Conservation (phyloP, 2,113 vertebrate species). For the Myrmecobius fasciatus region DNA sequence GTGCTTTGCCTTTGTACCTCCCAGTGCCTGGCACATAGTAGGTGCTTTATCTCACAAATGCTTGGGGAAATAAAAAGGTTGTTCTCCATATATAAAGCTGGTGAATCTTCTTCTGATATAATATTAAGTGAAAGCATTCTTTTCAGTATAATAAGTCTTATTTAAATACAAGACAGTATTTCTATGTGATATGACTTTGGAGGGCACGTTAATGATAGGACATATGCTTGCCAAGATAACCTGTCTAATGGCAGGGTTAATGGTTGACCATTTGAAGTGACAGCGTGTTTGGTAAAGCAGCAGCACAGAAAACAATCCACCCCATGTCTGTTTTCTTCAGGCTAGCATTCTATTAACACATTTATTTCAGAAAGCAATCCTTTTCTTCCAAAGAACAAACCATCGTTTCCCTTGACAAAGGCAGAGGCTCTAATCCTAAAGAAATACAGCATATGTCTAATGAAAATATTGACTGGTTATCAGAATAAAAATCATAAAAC, state of each 20-base stretch:
- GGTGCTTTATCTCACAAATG: background rate
- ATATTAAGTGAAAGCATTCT: background rate
- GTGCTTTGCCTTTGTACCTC: background rate
- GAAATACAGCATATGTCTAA: constrained; percentile 48
- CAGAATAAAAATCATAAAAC: constrained; percentile 40
- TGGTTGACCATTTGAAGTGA: background rate
- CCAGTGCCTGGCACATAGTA: background rate
- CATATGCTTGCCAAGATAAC: background rate
- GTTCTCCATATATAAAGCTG: background rate
- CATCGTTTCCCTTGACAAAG: constrained; percentile 34
- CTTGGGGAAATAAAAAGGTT: background rate
- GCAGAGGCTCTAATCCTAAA: constrained; percentile 59
- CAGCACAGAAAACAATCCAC: background rate
- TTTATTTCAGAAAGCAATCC: constrained; percentile 35
- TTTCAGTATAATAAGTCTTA: background rate
- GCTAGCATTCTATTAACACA: constrained; percentile 29
- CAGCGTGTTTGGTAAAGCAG: background rate
- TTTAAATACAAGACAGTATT: background rate
- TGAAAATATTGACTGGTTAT: constrained; percentile 65
- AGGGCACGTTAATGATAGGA: background rate
- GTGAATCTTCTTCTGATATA: background rate
- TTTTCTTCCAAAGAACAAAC: constrained; percentile 29
- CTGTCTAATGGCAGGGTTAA: background rate
- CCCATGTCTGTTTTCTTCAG: constrained; percentile 39
- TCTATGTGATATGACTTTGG: background rate